A percentile compares a stretch with the other conserved stretches of the same genome.
Evolutionary conservation across 30 jellyfish, hydroid and myxozoan species (phyloP).

Genomic region (Haliclystus octoradiatus): DNA sequence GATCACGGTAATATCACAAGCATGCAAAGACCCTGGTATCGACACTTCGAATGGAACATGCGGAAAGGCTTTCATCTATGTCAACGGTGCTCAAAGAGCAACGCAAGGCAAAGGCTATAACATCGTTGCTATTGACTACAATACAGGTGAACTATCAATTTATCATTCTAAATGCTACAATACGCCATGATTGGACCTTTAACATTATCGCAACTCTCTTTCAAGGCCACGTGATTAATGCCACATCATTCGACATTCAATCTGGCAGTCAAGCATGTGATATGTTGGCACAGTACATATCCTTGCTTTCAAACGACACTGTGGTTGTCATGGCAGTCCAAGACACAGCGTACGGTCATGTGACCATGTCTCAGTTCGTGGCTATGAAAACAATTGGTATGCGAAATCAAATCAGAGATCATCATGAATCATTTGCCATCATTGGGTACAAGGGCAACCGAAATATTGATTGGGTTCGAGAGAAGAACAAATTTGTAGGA

Average conservation of each 20-base stretch:
- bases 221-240: background rate
- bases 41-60: background rate
- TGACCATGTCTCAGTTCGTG: background rate
- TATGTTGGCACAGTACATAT: background rate
- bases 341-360: background rate
- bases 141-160: background rate
- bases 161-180: too few species aligned
- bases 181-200: too few species aligned
- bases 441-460: background rate
- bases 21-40: conserved; percentile 1
- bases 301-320: background rate
- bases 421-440: background rate
- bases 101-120: background rate
- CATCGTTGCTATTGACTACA: background rate
- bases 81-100: background rate
- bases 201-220: background rate
- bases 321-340: background rate
- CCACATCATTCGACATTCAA: background rate
- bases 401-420: background rate
- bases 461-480: background rate
- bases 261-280: background rate
- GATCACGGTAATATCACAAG: background rate
- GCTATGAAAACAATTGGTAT: background rate
- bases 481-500: background rate
- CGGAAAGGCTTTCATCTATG: background rate